Evolutionary conservation across 2,113 vertebrate genomes (phyloP).

Genomic region (Pygoscelis adeliae): DNA sequence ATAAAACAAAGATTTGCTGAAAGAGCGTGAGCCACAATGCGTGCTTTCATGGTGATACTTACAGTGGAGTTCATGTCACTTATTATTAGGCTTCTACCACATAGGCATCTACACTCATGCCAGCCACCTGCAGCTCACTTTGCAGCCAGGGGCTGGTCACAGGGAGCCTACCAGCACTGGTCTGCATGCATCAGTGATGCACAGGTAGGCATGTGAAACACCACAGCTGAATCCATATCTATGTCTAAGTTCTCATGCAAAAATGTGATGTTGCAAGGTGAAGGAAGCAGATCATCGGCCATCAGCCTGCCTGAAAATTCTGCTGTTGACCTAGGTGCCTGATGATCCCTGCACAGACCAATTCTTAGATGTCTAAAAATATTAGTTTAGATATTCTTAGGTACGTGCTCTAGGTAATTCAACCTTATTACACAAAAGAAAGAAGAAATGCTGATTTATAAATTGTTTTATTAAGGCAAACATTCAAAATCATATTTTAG

Average conservation of each 20-base stretch:
- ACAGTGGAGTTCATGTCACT: not conserved
- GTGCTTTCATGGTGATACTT: not conserved
- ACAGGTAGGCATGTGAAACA: not conserved
- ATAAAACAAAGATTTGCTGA: not conserved
- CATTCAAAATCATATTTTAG: not conserved
- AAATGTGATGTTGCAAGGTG: fast-evolving
- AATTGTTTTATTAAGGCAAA: not conserved
- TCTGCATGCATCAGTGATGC: not conserved
- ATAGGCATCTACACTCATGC: not conserved
- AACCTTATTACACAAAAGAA: not conserved
- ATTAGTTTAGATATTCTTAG: not conserved
- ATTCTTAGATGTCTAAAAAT: not conserved
- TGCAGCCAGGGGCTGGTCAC: not conserved
- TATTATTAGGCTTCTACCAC: not conserved
- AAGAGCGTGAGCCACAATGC: not conserved
- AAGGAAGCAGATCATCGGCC: not conserved
- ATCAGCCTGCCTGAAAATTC: not conserved
- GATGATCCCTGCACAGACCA: not conserved
- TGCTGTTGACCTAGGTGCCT: fast-evolving
- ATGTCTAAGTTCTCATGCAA: not conserved
- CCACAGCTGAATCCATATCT: not conserved
- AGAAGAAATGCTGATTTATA: not conserved
- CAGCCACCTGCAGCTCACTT: not conserved
- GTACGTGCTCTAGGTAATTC: not conserved
- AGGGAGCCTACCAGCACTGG: not conserved